A percentile compares a stretch with the other conserved stretches of the same genome.
phyloP scores from a whole-genome alignment of 2,797 vertebrate species.

The Aldrovandia affinis region DNA sequence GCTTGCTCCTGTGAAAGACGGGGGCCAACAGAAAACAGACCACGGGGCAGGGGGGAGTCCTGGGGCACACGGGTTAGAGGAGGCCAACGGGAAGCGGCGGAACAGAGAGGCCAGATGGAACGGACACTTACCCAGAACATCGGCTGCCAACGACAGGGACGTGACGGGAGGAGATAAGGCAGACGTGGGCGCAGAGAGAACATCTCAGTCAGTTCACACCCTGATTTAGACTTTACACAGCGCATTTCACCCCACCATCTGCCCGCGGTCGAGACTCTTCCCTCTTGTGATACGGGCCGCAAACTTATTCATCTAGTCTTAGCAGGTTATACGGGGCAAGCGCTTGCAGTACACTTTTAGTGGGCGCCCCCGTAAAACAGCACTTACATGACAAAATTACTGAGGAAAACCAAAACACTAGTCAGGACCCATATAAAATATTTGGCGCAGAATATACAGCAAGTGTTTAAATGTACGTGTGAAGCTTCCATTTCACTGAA shows the following conservation, averaged over 20 bases:
- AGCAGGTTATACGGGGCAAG: background rate
- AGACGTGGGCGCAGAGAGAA: constrained; percentile 77
- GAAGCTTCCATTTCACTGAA: background rate
- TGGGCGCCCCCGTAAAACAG: background rate
- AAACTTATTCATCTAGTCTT: background rate
- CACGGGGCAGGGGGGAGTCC: background rate
- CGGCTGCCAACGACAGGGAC: constrained; percentile 74
- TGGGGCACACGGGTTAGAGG: constrained; percentile 5
- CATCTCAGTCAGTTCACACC: constrained; percentile 39
- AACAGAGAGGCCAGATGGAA: constrained; percentile 59
- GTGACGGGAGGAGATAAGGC: constrained; percentile 70
- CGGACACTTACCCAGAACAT: constrained; percentile 81
- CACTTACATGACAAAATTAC: background rate
- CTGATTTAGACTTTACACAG: constrained; percentile 1
- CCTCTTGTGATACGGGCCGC: background rate
- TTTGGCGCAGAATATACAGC: background rate
- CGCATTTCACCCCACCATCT: background rate
- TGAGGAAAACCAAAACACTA: too few species aligned
- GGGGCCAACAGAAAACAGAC: constrained; percentile 17
- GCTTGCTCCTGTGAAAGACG: background rate
- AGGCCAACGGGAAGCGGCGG: constrained; percentile 46
- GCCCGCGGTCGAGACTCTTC: background rate
- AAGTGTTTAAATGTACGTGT: background rate
- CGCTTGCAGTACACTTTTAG: background rate
- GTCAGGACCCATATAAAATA: background rate